These are phyloP conservation scores for Lumbricus terrestris DNA, from an alignment of 2,888 invertebrate genomes.

Conservation along the genomic window DNA sequence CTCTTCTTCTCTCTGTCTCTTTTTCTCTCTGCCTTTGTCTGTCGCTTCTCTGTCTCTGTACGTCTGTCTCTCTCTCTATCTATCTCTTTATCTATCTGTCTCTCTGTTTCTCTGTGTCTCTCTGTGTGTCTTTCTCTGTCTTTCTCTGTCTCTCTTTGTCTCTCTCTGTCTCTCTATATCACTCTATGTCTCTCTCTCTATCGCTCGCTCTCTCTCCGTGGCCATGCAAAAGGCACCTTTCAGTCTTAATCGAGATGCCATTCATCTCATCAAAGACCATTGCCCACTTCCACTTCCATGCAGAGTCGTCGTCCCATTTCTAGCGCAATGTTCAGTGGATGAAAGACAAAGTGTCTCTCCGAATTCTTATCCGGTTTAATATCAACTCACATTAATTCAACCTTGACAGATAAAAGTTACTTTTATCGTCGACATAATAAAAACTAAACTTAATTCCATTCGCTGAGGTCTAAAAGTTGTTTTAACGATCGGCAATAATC, in stretches of 20 bases:
- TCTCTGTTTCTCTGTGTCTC: not conserved
- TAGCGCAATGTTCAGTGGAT: not conserved
- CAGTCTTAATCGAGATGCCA: not conserved
- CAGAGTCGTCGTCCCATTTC: not conserved
- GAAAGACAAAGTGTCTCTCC: not conserved
- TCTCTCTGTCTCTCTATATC: not conserved
- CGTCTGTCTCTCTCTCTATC: not conserved
- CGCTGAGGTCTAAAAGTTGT: no score
- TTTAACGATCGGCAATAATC: no score
- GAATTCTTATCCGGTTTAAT: no score
- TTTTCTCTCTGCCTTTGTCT: not conserved
- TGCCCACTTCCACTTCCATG: not conserved
- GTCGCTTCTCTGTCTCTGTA: not conserved
- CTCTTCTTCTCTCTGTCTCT: not conserved
- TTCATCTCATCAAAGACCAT: not conserved
- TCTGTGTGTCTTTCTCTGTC: not conserved
- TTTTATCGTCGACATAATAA: no score
- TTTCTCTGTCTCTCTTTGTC: not conserved
- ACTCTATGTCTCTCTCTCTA: not conserved
- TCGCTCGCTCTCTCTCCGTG: not conserved
- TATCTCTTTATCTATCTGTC: not conserved
- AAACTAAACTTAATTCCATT: no score
- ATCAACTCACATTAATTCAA: no score
- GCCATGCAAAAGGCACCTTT: not conserved
- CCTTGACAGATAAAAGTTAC: no score